phyloP scores from a whole-genome alignment of 2,888 invertebrate genomes.

The Lasioglossum leucozonium region DNA sequence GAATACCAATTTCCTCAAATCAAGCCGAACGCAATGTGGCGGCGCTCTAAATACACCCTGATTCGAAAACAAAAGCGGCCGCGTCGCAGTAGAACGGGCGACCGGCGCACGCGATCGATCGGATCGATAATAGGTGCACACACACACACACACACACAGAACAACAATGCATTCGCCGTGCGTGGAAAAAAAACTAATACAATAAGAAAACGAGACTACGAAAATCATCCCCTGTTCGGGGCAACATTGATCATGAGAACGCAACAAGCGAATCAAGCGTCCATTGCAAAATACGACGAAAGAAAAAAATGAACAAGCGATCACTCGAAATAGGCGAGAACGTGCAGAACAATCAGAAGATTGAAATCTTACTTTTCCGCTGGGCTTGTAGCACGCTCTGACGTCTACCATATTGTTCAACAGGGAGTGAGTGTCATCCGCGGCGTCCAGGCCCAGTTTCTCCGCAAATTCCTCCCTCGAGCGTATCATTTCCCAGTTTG shows the following conservation, averaged over 20 bases:
- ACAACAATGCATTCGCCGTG: constrained; percentile 1
- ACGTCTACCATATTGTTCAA: constrained; percentile 83
- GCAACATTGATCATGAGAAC: background rate
- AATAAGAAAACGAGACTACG: background rate
- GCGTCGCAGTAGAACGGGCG: constrained; percentile 27
- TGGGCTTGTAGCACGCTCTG: constrained; percentile 84
- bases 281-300: background rate
- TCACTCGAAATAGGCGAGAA: background rate
- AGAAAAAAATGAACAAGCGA: background rate
- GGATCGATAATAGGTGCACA: background rate
- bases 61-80: constrained; percentile 50
- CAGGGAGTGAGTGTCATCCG: constrained; percentile 78
- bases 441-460: constrained; percentile 78
- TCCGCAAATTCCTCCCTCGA: constrained; percentile 72
- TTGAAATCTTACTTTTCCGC: constrained; percentile 82
- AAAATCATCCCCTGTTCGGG: background rate
- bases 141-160: no score
- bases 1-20: constrained; percentile 58
- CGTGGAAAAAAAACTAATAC: background rate
- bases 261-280: background rate
- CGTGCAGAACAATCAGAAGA: background rate
- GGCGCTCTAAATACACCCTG: constrained; percentile 48
- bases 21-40: constrained; percentile 39
- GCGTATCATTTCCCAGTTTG: constrained; percentile 70
- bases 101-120: constrained; percentile 4